Evolutionary conservation across 2,113 vertebrate genomes (phyloP).

Genomic region (Festucalex cinctus): DNA sequence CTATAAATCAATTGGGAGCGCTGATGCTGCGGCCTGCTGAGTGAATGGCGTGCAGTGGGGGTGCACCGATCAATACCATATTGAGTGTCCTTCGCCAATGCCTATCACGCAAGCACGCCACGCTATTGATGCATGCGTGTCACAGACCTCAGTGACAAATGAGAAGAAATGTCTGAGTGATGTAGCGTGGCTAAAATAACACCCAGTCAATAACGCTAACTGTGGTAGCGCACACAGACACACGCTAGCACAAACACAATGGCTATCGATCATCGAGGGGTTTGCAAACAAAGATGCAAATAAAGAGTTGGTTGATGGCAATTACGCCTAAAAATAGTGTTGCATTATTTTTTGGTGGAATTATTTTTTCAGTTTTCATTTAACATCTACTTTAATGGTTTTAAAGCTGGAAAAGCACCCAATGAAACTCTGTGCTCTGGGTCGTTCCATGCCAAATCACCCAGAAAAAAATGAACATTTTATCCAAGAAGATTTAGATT

Average conservation of each 20-base stretch:
- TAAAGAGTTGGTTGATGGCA: constrained; percentile 43
- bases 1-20: constrained; percentile 53
- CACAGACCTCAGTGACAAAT: constrained; percentile 25
- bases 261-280: constrained; percentile 27
- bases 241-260: constrained; percentile 29
- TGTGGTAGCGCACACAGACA: neutral
- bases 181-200: constrained; percentile 30
- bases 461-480: no score
- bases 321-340: no score
- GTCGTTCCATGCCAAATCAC: no score
- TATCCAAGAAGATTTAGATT: no score
- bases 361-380: no score
- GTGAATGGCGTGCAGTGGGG: constrained; percentile 18
- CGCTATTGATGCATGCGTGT: constrained; percentile 22
- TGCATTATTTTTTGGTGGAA: no score
- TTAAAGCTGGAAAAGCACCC: neutral
- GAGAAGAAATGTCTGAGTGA: constrained; percentile 28
- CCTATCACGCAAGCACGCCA: constrained; percentile 25
- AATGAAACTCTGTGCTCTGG: no score
- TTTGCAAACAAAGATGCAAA: constrained; percentile 34
- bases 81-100: constrained; percentile 54
- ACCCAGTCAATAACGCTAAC: constrained; percentile 10
- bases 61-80: constrained; percentile 52
- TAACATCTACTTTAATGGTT: neutral
- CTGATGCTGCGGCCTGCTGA: constrained; percentile 37